Conservation (phyloP, 1,140 invertebrate genomes). For the Neoseiulus cucumeris region DNA sequence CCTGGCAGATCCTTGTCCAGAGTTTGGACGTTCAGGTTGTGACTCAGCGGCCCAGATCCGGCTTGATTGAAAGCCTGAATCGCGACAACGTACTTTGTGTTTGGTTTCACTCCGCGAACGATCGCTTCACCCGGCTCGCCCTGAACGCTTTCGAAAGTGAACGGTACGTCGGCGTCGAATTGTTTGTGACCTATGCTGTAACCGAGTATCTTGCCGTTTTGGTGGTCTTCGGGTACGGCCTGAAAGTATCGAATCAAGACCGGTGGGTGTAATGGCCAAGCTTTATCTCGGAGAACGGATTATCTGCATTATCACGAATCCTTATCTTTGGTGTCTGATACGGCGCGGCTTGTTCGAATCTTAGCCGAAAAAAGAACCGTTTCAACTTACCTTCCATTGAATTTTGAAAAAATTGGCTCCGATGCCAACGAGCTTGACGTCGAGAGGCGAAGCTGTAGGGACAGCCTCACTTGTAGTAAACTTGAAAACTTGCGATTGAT, state of each 20-base stretch:
- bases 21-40: not conserved
- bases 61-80: not conserved
- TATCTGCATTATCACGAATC: too few relatives aligned
- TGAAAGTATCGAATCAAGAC: not conserved
- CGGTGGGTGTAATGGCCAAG: too few relatives aligned
- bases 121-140: constrained; percentile 5
- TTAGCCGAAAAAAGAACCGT: too few relatives aligned
- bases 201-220: not conserved
- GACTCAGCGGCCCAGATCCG: not conserved
- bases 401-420: constrained; percentile 7
- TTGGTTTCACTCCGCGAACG: not conserved
- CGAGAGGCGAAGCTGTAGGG: not conserved
- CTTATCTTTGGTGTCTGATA: too few relatives aligned
- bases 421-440: constrained; percentile 5
- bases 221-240: not conserved
- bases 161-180: not conserved
- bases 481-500: not conserved
- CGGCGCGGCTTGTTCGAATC: too few relatives aligned
- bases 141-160: not conserved
- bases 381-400: not conserved
- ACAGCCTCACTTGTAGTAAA: not conserved
- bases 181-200: constrained; percentile 5
- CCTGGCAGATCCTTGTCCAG: not conserved
- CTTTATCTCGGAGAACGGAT: too few relatives aligned
- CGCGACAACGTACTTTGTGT: not conserved